phyloP scores from a whole-genome alignment of 2,888 invertebrate genomes.

The Capitulum mitella region DNA sequence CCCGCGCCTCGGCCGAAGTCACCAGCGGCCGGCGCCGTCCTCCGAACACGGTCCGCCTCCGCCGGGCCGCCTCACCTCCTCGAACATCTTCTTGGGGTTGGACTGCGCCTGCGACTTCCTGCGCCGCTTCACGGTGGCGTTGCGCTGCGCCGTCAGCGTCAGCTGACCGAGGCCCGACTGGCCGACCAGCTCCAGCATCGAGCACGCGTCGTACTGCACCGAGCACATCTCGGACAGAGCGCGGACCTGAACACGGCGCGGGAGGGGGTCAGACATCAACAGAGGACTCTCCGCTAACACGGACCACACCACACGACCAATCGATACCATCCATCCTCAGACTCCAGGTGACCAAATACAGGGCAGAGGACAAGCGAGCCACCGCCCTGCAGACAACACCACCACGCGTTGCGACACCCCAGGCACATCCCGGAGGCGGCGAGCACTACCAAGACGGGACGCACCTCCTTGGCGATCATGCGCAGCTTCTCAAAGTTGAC shows the following conservation, averaged over 20 bases:
- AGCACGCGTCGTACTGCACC: constrained; percentile 74
- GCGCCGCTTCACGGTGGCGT: constrained; percentile 78
- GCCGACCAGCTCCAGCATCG: constrained; percentile 74
- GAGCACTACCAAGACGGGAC: too few relatives aligned
- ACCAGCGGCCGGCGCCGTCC: not conserved
- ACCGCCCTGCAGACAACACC: too few relatives aligned
- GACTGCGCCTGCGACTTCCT: constrained; percentile 84
- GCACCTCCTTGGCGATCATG: constrained; percentile 94
- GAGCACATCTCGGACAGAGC: constrained; percentile 90
- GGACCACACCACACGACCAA: too few relatives aligned
- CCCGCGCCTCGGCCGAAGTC: too few relatives aligned
- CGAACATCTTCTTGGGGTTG: constrained; percentile 97
- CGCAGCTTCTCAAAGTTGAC: constrained; percentile 97
- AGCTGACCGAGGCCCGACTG: constrained; percentile 80
- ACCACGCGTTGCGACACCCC: too few relatives aligned
- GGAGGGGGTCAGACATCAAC: not conserved
- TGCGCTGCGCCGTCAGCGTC: constrained; percentile 50
- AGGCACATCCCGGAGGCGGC: too few relatives aligned
- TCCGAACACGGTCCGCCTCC: not conserved
- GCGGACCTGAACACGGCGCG: constrained; percentile 48
- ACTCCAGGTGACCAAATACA: too few relatives aligned
- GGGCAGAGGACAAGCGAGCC: too few relatives aligned
- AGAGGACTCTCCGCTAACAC: too few relatives aligned
- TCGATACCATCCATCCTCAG: too few relatives aligned
- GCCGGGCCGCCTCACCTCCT: constrained; percentile 54